Percentiles rank a stretch among this genome's conserved stretches.
Conservation (phyloP, 2,888 invertebrate species). For the Xestia c-nigrum region DNA sequence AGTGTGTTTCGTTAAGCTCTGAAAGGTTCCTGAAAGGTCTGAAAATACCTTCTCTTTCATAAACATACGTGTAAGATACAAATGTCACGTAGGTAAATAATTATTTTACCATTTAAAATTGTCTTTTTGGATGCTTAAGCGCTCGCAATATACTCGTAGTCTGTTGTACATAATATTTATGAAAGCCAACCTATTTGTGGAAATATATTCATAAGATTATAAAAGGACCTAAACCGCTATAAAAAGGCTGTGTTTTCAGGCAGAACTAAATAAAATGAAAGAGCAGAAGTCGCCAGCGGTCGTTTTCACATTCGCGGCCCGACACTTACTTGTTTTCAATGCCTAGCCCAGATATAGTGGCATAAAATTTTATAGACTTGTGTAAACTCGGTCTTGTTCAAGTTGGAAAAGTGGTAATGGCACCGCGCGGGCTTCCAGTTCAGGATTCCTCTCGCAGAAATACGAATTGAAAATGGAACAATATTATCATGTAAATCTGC, state of each 20-base stretch:
- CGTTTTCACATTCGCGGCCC: conserved; percentile 53
- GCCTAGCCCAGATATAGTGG: conserved; percentile 66
- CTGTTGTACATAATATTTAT: not conserved
- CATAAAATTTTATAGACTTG: conserved; percentile 72
- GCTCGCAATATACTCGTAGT: not conserved
- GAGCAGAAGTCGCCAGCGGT: conserved; percentile 40
- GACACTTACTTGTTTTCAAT: conserved; percentile 58
- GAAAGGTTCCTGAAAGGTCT: conserved; percentile 19
- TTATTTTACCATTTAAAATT: not conserved
- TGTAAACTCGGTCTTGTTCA: conserved; percentile 61
- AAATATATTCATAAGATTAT: conserved; percentile 12
- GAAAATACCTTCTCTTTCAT: conserved; percentile 1
- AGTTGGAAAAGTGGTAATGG: conserved; percentile 66
- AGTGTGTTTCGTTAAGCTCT: conserved; percentile 20
- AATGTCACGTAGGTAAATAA: not conserved
- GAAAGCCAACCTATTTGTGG: not conserved
- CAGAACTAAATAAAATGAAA: conserved; percentile 35
- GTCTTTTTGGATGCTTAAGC: not conserved
- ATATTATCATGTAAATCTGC: conserved; percentile 47
- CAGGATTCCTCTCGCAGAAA: conserved; percentile 39
- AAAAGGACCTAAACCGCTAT: not conserved
- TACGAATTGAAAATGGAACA: conserved; percentile 42
- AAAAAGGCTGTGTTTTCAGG: not conserved
- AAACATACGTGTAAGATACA: not conserved
- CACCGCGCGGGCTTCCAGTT: conserved; percentile 36